Evolutionary conservation across 2,888 invertebrate species (phyloP).

Genomic region (Drosophila hamatofila): DNA sequence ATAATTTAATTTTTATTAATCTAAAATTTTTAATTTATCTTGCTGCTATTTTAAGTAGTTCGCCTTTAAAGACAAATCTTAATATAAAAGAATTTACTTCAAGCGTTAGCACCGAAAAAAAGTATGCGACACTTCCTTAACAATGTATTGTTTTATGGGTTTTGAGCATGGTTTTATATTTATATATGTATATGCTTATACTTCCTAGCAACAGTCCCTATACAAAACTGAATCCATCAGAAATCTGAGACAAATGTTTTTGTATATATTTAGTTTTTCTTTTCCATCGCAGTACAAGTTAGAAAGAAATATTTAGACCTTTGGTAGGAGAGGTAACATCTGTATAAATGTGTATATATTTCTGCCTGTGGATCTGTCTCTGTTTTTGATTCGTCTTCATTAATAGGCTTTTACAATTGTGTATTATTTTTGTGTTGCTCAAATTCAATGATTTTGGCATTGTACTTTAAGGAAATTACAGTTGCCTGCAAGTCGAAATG

Average conservation of each 20-base stretch:
- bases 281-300: conserved; percentile 6
- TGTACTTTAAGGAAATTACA: conserved; percentile 93
- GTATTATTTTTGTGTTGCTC: conserved; percentile 43
- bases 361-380: conserved; percentile 29
- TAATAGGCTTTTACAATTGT: conserved; percentile 41
- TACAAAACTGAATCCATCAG: conserved; percentile 17
- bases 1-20: conserved; percentile 49
- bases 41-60: conserved; percentile 35
- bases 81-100: conserved; percentile 18
- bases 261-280: conserved; percentile 2
- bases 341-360: conserved; percentile 15
- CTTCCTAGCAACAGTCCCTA: conserved; percentile 8
- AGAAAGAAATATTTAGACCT: conserved; percentile 16
- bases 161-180: conserved; percentile 63
- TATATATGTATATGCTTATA: conserved; percentile 22
- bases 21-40: conserved; percentile 30
- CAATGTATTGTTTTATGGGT: conserved; percentile 35
- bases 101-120: conserved; percentile 37
- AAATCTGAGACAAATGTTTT: conserved; percentile 16
- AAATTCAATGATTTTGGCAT: conserved; percentile 52
- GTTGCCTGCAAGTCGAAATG: conserved; percentile 96
- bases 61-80: conserved; percentile 16
- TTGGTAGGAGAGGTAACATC: conserved; percentile 26
- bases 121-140: conserved; percentile 30
- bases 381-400: conserved; percentile 43